Percentiles rank a stretch among this genome's conserved stretches.
phyloP scores from a whole-genome alignment of 2,797 vertebrate species.

The Peromyscus nudipes region DNA sequence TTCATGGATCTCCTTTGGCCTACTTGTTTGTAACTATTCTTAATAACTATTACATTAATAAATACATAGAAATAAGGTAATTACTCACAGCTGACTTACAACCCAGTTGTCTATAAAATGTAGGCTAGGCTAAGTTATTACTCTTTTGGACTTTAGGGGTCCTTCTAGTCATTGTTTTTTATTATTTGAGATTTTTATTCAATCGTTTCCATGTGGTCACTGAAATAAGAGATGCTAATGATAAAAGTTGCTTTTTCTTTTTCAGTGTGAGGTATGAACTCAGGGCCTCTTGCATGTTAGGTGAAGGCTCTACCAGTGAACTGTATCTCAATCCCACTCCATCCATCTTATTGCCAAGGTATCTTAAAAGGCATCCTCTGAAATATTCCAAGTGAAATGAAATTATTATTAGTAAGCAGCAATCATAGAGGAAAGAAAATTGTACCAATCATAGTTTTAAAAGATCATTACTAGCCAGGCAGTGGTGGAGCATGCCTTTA shows the following conservation, averaged over 20 bases:
- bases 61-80: background rate
- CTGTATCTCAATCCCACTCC: background rate
- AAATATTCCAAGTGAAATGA: conserved; percentile 23
- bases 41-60: background rate
- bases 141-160: background rate
- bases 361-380: background rate
- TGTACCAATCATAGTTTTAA: background rate
- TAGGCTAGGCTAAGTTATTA: background rate
- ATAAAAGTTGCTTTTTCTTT: background rate
- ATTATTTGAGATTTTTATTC: background rate
- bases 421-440: background rate
- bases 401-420: background rate
- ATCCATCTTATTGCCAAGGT: background rate
- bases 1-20: background rate
- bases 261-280: background rate
- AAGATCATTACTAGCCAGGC: background rate
- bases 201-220: background rate
- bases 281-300: background rate
- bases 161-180: background rate
- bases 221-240: background rate
- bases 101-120: background rate
- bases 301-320: background rate
- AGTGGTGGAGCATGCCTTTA: background rate
- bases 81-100: background rate
- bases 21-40: background rate